Evolutionary conservation across 2,888 invertebrate species (phyloP).

Genomic region (Thelaira solivaga): DNA sequence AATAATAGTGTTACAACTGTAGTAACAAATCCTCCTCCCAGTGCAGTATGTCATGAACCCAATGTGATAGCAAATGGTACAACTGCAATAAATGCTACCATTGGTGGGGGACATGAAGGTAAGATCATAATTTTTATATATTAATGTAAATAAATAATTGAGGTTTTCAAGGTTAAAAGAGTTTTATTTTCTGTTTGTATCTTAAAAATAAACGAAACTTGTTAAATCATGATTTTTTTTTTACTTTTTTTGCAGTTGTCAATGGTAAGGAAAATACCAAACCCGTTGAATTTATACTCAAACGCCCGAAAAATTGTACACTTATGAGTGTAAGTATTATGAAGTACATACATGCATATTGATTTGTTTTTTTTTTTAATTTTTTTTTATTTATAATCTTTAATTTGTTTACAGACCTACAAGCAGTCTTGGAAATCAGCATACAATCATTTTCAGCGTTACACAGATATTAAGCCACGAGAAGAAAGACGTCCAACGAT

Average conservation of each 20-base stretch:
- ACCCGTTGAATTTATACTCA: slow-evolving; percentile 74
- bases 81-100: slow-evolving; percentile 14
- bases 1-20: slow-evolving; percentile 8
- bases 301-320: slow-evolving; percentile 74
- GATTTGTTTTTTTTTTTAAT: no score
- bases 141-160: no score
- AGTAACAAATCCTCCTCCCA: not conserved
- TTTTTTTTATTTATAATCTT: not conserved
- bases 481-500: slow-evolving; percentile 92
- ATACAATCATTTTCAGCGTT: slow-evolving; percentile 85
- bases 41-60: slow-evolving; percentile 43
- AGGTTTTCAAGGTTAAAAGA: not conserved
- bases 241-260: slow-evolving; percentile 28
- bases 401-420: slow-evolving; percentile 79
- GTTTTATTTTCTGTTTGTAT: no score
- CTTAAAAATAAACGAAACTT: no score
- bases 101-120: slow-evolving; percentile 47
- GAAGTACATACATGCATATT: no score
- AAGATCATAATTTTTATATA: not conserved
- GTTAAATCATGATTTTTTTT: not conserved
- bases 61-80: slow-evolving; percentile 48
- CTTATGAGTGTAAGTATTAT: slow-evolving; percentile 72
- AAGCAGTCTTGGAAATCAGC: slow-evolving; percentile 84
- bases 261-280: slow-evolving; percentile 75
- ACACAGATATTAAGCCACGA: slow-evolving; percentile 90